phyloP scores from a whole-genome alignment of 2,888 invertebrate species.

The Dione vanillae region DNA sequence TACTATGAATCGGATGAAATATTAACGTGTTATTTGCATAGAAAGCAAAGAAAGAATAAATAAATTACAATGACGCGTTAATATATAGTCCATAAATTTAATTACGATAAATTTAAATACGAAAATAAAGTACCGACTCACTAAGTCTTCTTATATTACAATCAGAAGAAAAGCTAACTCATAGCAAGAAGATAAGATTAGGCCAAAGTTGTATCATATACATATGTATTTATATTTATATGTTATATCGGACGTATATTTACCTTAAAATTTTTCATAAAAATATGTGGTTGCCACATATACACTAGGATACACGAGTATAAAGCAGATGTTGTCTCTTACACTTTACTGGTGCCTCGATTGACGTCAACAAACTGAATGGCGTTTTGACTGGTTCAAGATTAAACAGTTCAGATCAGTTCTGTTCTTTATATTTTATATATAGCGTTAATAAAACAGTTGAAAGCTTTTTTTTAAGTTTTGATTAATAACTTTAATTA shows the following conservation, averaged over 20 bases:
- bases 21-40: too few species aligned
- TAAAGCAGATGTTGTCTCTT: constrained; percentile 41
- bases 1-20: too few species aligned
- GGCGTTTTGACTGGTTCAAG: neutral
- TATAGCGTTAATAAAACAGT: too few species aligned
- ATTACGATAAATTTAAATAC: too few species aligned
- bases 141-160: neutral
- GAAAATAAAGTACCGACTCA: neutral
- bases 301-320: constrained; percentile 42
- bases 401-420: neutral
- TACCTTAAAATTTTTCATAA: constrained; percentile 38
- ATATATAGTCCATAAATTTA: too few species aligned
- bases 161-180: neutral
- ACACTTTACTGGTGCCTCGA: constrained; percentile 37
- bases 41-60: too few species aligned
- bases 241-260: constrained; percentile 35
- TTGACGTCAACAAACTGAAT: constrained; percentile 33
- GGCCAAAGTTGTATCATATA: neutral
- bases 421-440: too few species aligned
- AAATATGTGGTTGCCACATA: constrained; percentile 42
- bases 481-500: too few species aligned
- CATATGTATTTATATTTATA: constrained; percentile 32
- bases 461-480: too few species aligned
- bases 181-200: constrained; percentile 18
- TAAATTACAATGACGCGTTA: too few species aligned